Base-by-base conservation (phyloP, 2,113 vertebrate species). In the Tiliqua scincoides region DNA sequence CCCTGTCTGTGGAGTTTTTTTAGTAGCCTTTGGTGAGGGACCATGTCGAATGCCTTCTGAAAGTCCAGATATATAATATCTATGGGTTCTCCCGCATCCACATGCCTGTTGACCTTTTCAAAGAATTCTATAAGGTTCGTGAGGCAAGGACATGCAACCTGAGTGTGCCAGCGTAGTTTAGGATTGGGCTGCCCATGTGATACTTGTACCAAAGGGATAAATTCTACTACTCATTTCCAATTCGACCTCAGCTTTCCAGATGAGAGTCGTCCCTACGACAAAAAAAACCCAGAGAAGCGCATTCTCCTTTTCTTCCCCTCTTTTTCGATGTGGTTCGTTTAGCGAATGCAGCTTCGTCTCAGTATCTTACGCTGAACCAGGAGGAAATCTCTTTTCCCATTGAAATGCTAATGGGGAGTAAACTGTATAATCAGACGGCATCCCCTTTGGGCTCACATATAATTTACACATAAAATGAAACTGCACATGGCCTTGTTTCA, bases 391-490 rank as follows among this genome's bases (percentile, higher is more conserved):
- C 79, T 4, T 93, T 84, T 86, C 84, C 92, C 63, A 94, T 95
- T 96, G 96, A 96, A 96, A 96, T 95, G 96, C 93, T 96, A 96
- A 97, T 96, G 79, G 79, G 79, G 86, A 94, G 86, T 70, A 93
- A 95, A 95, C 93, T 93, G 87, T 89, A 91, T 96, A 96, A 96
- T 94, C 94, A 94, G 92, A 89, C 88, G 72, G 62, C 87, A 95
- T 95, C 92, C 94, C 95, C 96, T 96, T 96, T 95, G 95, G 95
- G 95, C 91, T 91, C 93, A 91, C 93, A 83, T 93, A 94, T 92
- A 96, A 97, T 97, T 96, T 97, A 96, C 94, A 97, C 95, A 96
- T 96, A 96, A 97, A 96, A 97, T 96, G 96, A 96, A 96, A 96
- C 91, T 93, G 92, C 92, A 93, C 89, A 80, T 90, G 95, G 94